Conservation (phyloP, 1,140 invertebrate species). For the Trachymyrmex septentrionalis region DNA sequence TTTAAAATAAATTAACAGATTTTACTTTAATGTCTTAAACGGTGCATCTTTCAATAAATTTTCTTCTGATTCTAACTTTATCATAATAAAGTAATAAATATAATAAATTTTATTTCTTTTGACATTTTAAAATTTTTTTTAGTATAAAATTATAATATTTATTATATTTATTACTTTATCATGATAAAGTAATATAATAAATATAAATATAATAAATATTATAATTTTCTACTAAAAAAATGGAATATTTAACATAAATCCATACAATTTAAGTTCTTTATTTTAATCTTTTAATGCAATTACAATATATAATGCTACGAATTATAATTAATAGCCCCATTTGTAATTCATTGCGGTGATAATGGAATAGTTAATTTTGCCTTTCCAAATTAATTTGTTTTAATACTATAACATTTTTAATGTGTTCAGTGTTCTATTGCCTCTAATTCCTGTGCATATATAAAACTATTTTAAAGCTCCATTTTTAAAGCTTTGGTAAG, state of each 20-base stretch:
- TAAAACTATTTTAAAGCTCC: constrained; percentile 2
- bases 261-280: neutral
- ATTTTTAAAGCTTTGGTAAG: neutral
- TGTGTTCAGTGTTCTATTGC: neutral
- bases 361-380: neutral
- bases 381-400: neutral
- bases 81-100: too few relatives aligned
- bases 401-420: neutral
- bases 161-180: too few relatives aligned
- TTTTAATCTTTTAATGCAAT: neutral
- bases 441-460: neutral
- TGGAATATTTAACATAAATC: neutral
- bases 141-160: too few relatives aligned
- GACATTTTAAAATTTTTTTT: too few relatives aligned
- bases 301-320: neutral
- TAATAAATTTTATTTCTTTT: constrained; percentile 9
- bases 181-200: too few relatives aligned
- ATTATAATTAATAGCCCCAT: constrained; percentile 17
- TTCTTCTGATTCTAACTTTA: neutral
- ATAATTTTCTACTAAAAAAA: neutral
- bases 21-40: neutral
- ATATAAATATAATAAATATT: constrained; percentile 2
- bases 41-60: neutral
- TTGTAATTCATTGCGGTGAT: constrained; percentile 3
- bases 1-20: constrained; percentile 22